Evolutionary conservation across 2,797 vertebrate species (phyloP).

Genomic region (Manis crassicaudata): DNA sequence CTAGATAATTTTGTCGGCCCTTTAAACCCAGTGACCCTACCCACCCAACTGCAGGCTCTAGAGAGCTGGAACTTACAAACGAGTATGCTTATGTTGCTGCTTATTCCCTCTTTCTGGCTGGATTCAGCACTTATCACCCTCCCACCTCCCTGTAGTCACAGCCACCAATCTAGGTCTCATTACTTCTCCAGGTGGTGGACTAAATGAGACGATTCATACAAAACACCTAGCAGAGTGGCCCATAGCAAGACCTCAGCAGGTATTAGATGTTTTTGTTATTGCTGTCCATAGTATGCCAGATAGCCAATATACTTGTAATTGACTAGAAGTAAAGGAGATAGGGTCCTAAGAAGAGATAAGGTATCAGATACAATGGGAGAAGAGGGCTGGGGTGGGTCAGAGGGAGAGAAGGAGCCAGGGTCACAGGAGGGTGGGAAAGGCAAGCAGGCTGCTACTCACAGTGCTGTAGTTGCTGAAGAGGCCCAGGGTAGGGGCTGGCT

Average conservation of each 20-base stretch:
- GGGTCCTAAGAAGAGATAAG: neutral
- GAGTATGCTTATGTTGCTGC: neutral
- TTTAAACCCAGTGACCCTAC: neutral
- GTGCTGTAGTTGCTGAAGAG: slow-evolving; percentile 94
- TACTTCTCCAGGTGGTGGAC: neutral
- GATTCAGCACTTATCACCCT: neutral
- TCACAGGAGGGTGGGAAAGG: neutral
- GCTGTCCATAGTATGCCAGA: neutral
- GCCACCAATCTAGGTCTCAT: neutral
- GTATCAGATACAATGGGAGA: neutral
- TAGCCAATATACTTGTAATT: neutral
- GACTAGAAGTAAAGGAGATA: neutral
- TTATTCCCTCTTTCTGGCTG: neutral
- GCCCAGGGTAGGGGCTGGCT: slow-evolving; percentile 90
- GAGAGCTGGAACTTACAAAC: neutral
- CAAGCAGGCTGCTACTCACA: slow-evolving; percentile 83
- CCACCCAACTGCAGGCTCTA: neutral
- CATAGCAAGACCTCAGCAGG: neutral
- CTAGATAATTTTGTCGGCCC: neutral
- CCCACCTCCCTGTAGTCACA: neutral
- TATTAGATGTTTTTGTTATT: neutral
- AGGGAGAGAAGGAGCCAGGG: neutral
- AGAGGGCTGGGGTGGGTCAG: neutral
- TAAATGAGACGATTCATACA: neutral
- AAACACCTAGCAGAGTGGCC: neutral